Conservation (phyloP, 2,888 invertebrate genomes). For the Magallana nippona region DNA sequence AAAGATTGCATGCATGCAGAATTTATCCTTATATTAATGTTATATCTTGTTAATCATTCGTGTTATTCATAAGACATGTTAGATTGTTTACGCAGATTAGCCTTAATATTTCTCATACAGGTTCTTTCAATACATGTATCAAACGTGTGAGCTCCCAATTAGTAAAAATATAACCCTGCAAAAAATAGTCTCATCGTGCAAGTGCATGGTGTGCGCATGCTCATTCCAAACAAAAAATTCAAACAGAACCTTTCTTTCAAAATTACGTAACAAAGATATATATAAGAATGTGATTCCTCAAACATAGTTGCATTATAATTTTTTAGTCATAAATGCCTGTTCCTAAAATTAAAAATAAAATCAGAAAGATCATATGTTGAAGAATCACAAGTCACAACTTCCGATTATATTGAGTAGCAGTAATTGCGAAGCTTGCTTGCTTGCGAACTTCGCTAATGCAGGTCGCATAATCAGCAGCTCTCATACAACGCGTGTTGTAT, state of each 20-base stretch:
- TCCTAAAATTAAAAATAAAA: too few species aligned
- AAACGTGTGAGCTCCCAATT: conserved; percentile 27
- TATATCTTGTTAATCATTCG: neutral
- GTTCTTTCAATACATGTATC: neutral
- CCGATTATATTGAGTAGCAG: neutral
- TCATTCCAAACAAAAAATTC: conserved; percentile 36
- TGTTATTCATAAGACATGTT: conserved; percentile 38
- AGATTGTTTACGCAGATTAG: conserved; percentile 25
- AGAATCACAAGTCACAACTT: neutral
- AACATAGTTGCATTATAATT: neutral
- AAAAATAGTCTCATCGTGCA: conserved; percentile 35
- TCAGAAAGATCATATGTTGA: neutral
- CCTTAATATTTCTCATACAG: neutral
- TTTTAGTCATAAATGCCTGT: too few species aligned
- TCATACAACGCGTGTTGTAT: conserved; percentile 20
- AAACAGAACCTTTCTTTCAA: neutral
- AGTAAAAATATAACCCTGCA: conserved; percentile 21
- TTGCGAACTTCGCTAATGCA: conserved; percentile 29
- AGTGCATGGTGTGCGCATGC: conserved; percentile 41
- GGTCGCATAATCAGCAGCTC: neutral
- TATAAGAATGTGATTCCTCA: conserved; percentile 17
- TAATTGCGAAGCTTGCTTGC: conserved; percentile 18
- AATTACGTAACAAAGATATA: neutral
- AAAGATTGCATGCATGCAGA: neutral
- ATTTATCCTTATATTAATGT: neutral